Base-by-base conservation (phyloP, 2,113 vertebrate species). In the Cyanoliseus patagonus region DNA sequence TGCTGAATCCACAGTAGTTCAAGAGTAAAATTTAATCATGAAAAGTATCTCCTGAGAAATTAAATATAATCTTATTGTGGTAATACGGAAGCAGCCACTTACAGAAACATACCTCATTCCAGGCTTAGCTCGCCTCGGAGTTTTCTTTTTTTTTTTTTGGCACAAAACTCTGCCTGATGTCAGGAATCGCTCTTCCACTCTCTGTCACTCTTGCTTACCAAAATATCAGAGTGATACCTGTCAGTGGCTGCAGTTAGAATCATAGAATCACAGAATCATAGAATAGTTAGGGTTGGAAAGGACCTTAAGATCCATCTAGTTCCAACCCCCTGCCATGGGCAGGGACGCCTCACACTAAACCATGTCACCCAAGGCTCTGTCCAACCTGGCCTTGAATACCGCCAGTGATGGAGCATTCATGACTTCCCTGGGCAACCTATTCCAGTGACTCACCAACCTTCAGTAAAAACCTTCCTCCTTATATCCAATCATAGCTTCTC, bases 11-110 rank as follows among this genome's bases (percentile, higher is more conserved):
- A 83, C 25, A 57, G 59, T 79, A 77, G 62, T 14, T 87, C 59
- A 84, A 39, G 62, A 94, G 64, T 68, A 57, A 95, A 95, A 97
- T 87, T 92, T 66, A 87, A 95, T 91, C 78, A 93, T 2, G 66
- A 49, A 59, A 77, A 33, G 12, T 31, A 63, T 83, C 70, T 92
- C 81, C 81, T 41, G 52, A 91, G 86, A 92, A 96, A 68, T 69
- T 76, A 83, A 92, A 76, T 66, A 52, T 75, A 64, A 87, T 49
- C 67, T 78, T 82, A 82, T 41, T 69, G 77, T 52, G 61, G 64
- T 63, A 78, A 63, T 46, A 78, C 12, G 62, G 91, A 88, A 89
- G 37, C 57, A 87, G 81, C 37, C 47, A 49, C 70, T 89, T 57
- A 35, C 9, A 88, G 78, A 85, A 91, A 86, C 24, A 33, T 74